phyloP scores from a whole-genome alignment of 2,888 invertebrate genomes.

The Ceriagrion tenellum region DNA sequence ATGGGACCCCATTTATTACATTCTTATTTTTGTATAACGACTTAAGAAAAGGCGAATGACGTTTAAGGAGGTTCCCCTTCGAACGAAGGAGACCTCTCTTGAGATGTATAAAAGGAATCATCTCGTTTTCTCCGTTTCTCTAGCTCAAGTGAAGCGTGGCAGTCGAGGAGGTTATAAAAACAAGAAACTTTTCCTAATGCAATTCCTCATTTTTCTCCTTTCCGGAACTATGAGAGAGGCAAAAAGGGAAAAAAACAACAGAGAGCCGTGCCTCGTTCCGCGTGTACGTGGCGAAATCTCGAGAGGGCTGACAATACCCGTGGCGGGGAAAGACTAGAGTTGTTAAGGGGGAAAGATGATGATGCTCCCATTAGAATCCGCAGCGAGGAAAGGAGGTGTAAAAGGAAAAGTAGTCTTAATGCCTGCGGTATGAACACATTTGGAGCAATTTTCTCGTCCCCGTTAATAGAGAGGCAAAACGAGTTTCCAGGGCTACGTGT shows the following conservation, averaged over 20 bases:
- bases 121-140: background rate
- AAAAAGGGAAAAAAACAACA: background rate
- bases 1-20: background rate
- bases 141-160: background rate
- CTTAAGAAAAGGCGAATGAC: background rate
- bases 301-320: background rate
- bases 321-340: background rate
- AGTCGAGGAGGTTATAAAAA: background rate
- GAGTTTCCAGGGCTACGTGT: background rate
- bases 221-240: background rate
- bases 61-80: background rate
- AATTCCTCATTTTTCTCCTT: background rate
- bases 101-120: background rate
- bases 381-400: background rate
- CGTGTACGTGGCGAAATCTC: background rate
- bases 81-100: background rate
- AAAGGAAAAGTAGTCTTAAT: constrained; percentile 40
- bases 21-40: background rate
- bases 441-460: constrained; percentile 13
- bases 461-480: constrained; percentile 30
- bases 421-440: background rate
- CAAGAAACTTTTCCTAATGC: background rate
- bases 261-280: background rate
- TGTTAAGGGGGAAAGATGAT: background rate
- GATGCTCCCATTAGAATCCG: background rate